Base-by-base conservation (phyloP, 2,888 invertebrate genomes). In the Isoperla grammatica region DNA sequence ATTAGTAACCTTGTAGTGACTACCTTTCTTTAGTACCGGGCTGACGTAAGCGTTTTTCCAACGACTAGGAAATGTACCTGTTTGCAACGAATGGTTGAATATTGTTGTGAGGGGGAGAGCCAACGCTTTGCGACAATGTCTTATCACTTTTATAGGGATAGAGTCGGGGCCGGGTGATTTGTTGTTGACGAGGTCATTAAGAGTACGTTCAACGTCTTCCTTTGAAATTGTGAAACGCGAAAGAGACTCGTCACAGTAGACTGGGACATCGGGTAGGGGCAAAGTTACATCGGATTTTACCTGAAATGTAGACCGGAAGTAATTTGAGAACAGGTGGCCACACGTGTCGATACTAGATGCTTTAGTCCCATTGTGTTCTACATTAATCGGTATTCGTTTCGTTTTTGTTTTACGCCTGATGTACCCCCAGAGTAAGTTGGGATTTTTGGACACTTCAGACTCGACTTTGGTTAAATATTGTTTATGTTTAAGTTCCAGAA, bases 111-210 rank as follows among this genome's bases (percentile, higher is more conserved):
- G 15, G 35, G 49, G 49, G 3, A 22, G 49, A 12, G 49, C 22
- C 2, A 49, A 29, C 12, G 29, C 29, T 11, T 15, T 5, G 4
- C 49, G 22, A 22, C 49, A 49, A 35, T 15, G 23, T 29, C 13
- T 35, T n/a, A 49, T 11, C 22, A 49, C 49, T 29, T 35, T 49
- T n/a, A 49, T 29, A 11, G 49, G 49, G 23, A 49, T 49, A 29
- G 15, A 22, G 22, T 48, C 22, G n/a, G 48, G 48, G 8, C 48
- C 48, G n/a, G 48, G 23, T n/a, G 48, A 48, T 48, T 48, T 48
- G 20, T 22, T 22, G 3, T 48, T 20, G 3, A 11, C 22, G 3
- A 48, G 23, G 12, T 6, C 20, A 6, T 22, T 4, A 12, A 48
- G 20, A 20, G 8, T n/a, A 2, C 23, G 8, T 22, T 48, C 48